A percentile compares a stretch with the other conserved stretches of the same genome.
These are phyloP conservation scores for Laticauda colubrina DNA, from an alignment of 2,113 vertebrate genomes.

Conservation along the genomic window DNA sequence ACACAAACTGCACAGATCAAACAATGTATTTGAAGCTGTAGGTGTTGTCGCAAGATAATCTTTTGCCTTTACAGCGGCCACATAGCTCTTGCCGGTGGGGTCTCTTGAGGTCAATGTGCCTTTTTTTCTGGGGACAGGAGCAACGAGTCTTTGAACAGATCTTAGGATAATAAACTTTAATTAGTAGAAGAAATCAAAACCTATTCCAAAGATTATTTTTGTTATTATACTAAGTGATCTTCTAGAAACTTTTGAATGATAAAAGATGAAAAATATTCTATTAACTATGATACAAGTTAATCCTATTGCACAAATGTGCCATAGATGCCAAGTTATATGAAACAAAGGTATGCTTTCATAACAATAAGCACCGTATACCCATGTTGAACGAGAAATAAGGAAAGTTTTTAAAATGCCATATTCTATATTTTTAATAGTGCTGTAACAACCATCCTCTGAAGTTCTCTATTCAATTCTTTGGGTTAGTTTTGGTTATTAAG, in stretches of 20 bases:
- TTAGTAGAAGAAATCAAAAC: background rate
- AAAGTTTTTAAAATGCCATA: background rate
- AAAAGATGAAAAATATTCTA: background rate
- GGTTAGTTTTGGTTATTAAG: background rate
- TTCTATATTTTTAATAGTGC: background rate
- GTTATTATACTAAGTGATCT: background rate
- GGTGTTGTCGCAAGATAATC: conserved; percentile 86
- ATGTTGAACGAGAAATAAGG: background rate
- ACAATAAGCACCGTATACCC: background rate
- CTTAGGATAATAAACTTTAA: conserved; percentile 61
- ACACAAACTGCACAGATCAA: conserved; percentile 56
- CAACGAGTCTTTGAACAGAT: conserved; percentile 83
- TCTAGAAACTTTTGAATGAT: background rate
- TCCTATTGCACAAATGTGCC: background rate
- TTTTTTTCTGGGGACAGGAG: conserved; percentile 85
- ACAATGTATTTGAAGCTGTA: conserved; percentile 92
- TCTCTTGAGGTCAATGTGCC: conserved; percentile 85
- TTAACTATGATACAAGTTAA: background rate
- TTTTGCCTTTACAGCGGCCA: conserved; percentile 88
- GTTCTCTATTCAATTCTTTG: background rate
- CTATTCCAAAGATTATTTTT: background rate
- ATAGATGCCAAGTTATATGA: background rate
- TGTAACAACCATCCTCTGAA: background rate
- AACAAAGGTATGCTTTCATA: background rate
- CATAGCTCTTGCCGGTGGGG: conserved; percentile 93